Evolutionary conservation across 1,140 invertebrate species (phyloP), one percentile per base, ranked within the genome.

Genomic region (Pararge aegeria): DNA sequence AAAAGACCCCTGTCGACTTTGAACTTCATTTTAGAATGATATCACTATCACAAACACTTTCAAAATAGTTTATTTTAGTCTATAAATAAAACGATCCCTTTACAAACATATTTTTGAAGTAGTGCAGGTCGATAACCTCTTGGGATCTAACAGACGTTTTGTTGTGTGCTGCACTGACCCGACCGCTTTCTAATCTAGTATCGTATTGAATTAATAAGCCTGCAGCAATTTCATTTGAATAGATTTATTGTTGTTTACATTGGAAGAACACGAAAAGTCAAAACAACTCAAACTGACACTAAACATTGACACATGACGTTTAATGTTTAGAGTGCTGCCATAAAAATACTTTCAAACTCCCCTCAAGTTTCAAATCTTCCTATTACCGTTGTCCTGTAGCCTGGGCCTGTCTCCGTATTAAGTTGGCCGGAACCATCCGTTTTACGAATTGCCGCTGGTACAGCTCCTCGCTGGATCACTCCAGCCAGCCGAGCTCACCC

Each of bases 1-100:
- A 96, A 66, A 38, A 95, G 89, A 29, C 91, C 89, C 51, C 70
- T 90, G 76, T 94, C 93, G n/a, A 95, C 90, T 75, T 92, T 93
- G 60, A 92, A 87, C 84, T 91, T 92, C 81, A 87, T 89, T 64
- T 58, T 66, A 46, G 37, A 30, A 37, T 20, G 18, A 27, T 29
- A 15, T 15, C 24, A 27, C 46, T 20, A 15, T 6, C 21, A 27
- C 20, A 13, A 29, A 27, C 16, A 20, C 12, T 46, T 9, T 1
- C 2, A 12, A 46, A 46, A 46, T 20, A 46, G 20, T 5, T 46
- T 15, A 15, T 15, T 46, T 20, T 16, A 18, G 40, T 9, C 40
- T 44, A 44, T 44, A 7, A 18, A 46, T 6, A 46, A 21, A 46
- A 21, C 18, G 20, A 21, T 12, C 5, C 2, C 2, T 42, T 16